Base-by-base conservation (phyloP, 64 coral and sea anemone genomes). In the Anthopleura sola region DNA sequence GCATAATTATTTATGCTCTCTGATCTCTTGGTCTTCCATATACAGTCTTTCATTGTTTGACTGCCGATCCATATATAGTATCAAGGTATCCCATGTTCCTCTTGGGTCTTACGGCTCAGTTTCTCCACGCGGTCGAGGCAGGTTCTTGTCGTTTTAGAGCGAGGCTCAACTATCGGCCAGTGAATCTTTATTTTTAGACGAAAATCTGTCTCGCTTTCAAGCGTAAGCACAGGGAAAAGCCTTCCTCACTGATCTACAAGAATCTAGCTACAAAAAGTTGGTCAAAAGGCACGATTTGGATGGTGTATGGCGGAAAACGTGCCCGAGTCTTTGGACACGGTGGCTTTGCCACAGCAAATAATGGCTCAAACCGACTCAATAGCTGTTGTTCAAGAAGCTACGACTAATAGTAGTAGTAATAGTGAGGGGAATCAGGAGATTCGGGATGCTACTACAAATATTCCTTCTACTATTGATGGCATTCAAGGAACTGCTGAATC, bases 151-250 rank as follows among this genome's bases (percentile, higher is more conserved):
- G 84, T 92, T 81, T 92, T 92, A 82, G 90, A 97, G 94, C 94
- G 94, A 97, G 94, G 94, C 94, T 97, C 68, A 91, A 68, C 87
- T 11, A 79, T 71, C 29, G 66, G 24, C 29, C 34, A 38, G 51
- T 79, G 21, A 48, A 79, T 38, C 82, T 83, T 90, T 92, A 95
- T 95, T 92, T 95, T 89, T 92, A 92, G 86, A 86, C 77, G 49
- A 85, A 88, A 88, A 64, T 88, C 80, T 97, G 94, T 97, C 94
- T 97, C 94, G 94, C 75, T 97, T 97, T 92, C 90, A 92, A 88
- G 90, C 90, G 84, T 97, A 97, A 97, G 93, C 90, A 97, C 78
- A 83, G 60, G 28, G 75, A 82, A 90, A 83, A 83, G 49, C 82
- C 55, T 37, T 60, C 2, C 12, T 23, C 24, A 33, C 50, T 96